Base-by-base conservation (phyloP, 2,888 invertebrate species). In the Drosophila seclusa region DNA sequence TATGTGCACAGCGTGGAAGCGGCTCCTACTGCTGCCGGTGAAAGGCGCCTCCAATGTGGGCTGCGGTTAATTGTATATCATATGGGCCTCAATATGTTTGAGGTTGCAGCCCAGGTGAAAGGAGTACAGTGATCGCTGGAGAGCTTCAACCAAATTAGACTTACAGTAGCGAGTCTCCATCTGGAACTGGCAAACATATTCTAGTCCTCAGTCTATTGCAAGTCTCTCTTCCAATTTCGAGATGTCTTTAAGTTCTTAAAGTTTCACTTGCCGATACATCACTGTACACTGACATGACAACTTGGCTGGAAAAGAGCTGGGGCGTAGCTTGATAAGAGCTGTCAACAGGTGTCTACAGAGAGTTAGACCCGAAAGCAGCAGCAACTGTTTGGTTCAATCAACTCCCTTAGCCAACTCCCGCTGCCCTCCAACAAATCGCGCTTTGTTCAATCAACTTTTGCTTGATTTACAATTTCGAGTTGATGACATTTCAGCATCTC, bases 371-470 rank as follows among this genome's bases (percentile, higher is more conserved):
- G 24, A 29, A 63, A 27, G 64, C 36, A 21, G 16, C 49, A 49
- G 48, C 38, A 50, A 38, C 61, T 53, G 61, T 62, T 65, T 58
- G 34, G 32, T 62, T 54, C 49, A 73, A 77, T 72, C 73, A 72
- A 34, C 21, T 36, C 21, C 18, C 53, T 54, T 53, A 13, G 21
- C 31, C 48, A 16, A 13, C 42, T 48, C 54, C 18, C 10, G n/a
- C 13, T 16, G 49, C 16, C 34, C 10, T 13, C 24, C 1, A 27
- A 49, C 40, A 60, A 73, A 62, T 69, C 74, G 63, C 61, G 79
- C 79, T 82, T 88, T 86, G 77, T 81, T 76, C 86, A 85, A 88
- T 85, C 85, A 81, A 74, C 74, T 72, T 80, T 80, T 78, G 83
- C 78, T 85, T 81, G 74, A 83, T 78, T 84, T 82, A 84, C 87